phyloP scores from a whole-genome alignment of 2,888 invertebrate species.

The Acleris emargana region DNA sequence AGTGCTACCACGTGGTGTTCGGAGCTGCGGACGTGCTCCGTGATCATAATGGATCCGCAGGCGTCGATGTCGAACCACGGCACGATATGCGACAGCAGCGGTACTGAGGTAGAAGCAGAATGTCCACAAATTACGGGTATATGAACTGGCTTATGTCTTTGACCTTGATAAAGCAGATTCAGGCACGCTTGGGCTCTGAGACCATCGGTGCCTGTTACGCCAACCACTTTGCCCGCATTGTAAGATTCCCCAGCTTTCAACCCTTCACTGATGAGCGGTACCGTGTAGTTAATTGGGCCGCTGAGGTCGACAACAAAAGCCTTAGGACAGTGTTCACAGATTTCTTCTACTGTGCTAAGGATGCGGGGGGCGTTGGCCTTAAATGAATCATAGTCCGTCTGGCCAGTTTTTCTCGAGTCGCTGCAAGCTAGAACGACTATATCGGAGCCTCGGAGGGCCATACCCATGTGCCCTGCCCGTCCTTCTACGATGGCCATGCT shows the following conservation, averaged over 20 bases:
- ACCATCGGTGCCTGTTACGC: slow-evolving; percentile 20
- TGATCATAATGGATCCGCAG: slow-evolving; percentile 18
- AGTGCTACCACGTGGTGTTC: slow-evolving; percentile 1
- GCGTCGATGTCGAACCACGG: slow-evolving; percentile 26
- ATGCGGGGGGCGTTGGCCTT: slow-evolving; percentile 16
- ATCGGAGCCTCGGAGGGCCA: slow-evolving; percentile 17
- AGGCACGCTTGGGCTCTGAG: slow-evolving; percentile 28
- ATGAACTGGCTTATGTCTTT: slow-evolving; percentile 8
- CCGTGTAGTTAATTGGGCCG: slow-evolving; percentile 25
- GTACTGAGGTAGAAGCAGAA: slow-evolving; percentile 23
- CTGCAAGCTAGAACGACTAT: slow-evolving; percentile 25
- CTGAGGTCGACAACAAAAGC: slow-evolving; percentile 24
- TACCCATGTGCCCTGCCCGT: slow-evolving; percentile 8
- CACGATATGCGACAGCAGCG: slow-evolving; percentile 25
- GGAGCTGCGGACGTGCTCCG: slow-evolving; percentile 21
- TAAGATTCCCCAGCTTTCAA: slow-evolving; percentile 14
- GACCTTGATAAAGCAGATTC: slow-evolving; percentile 13
- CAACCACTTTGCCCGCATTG: slow-evolving; percentile 16
- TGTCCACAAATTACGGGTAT: slow-evolving; percentile 30
- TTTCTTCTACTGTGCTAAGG: slow-evolving; percentile 18
- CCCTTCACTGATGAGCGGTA: slow-evolving; percentile 19
- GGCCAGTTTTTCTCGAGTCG: slow-evolving; percentile 22
- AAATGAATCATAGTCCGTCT: slow-evolving; percentile 32
- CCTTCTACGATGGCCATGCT: slow-evolving; percentile 19
- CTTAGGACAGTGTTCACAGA: slow-evolving; percentile 16